These are phyloP conservation scores for Parelbella ahira DNA, from an alignment of 2,888 invertebrate genomes.

Conservation along the genomic window DNA sequence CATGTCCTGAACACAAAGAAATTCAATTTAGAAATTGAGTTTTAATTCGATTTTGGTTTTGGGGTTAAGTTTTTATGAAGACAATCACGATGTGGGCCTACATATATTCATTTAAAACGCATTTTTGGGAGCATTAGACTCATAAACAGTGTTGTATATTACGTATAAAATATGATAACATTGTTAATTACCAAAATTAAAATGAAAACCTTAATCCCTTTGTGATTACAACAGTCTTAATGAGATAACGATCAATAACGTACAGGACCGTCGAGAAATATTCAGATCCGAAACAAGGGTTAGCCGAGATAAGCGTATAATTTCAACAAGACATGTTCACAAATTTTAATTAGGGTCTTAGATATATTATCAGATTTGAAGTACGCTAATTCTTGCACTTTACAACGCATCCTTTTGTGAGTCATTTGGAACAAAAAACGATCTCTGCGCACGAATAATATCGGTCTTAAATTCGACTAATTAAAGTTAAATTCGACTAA, in stretches of 20 bases:
- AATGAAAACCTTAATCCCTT: conserved; percentile 10
- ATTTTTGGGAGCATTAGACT: conserved; percentile 6
- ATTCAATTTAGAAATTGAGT: too few species aligned
- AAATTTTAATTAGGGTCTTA: conserved; percentile 23
- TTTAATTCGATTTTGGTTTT: too few species aligned
- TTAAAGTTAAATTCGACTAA: conserved; percentile 38
- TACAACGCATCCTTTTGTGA: conserved; percentile 14
- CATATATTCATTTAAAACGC: too few species aligned
- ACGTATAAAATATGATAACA: conserved; percentile 3
- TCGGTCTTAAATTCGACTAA: conserved; percentile 31
- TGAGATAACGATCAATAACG: conserved; percentile 8
- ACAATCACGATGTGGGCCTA: too few species aligned
- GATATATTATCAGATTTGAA: conserved; percentile 13
- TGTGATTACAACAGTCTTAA: conserved; percentile 12
- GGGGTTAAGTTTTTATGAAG: too few species aligned
- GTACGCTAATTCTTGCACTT: conserved; percentile 23
- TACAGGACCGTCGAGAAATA: conserved; percentile 7
- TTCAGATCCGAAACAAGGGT: conserved; percentile 9
- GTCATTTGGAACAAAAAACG: conserved; percentile 26
- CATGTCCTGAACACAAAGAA: too few species aligned
- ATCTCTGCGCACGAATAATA: conserved; percentile 26
- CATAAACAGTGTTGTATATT: conserved; percentile 7
- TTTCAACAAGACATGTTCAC: conserved; percentile 16
- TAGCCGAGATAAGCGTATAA: conserved; percentile 16
- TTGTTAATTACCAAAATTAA: conserved; percentile 9